Evolutionary conservation across 1,140 invertebrate species (phyloP), one percentile per base, ranked within the genome.

Genomic region (Papilio xuthus): DNA sequence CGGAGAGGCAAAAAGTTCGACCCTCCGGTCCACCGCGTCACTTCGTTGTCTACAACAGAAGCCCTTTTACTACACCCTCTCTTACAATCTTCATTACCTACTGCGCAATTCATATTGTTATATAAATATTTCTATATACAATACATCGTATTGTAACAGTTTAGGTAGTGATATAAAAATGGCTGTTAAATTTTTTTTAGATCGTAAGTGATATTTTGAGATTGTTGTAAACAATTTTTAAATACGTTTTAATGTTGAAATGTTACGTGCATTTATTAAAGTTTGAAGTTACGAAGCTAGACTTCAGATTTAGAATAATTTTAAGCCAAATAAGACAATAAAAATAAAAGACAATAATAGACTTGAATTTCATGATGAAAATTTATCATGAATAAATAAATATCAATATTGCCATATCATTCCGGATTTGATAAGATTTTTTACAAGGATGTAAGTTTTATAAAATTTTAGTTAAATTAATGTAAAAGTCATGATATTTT

Each of bases 111-210:
- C 69, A 81, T 44, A 69, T 81, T 80, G 79, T 82, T 56, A 75
- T 56, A 32, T 75, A 56, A 74, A 74, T 42, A 26, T 15, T n/a
- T n/a, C n/a, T n/a, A n/a, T n/a, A n/a, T 44, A 56, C 15, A 26
- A 76, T 60, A 4, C 23, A 76, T 75, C 80, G 80, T 82, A 28
- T 74, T 79, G 78, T 80, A 78, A 74, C 82, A 77, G 77, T 79
- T 79, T 77, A 82, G 79, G 79, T 83, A 90, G 90, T 91, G 89
- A 90, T 93, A 89, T 85, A 89, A 91, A 87, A 78, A 92, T 93
- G 92, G 92, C 90, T 93, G 90, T 93, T 91, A 83, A 91, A 88
- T 88, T 91, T 90, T 63, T 92, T 84, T 89, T 88, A 84, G 81
- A 84, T 42, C 12, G 76, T 89, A 85, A 85, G 75, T 71, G 84